A percentile compares a stretch with the other conserved stretches of the same genome.
These are phyloP conservation scores for Nasonia longicornis DNA, from an alignment of 1,140 invertebrate species.

Conservation along the genomic window DNA sequence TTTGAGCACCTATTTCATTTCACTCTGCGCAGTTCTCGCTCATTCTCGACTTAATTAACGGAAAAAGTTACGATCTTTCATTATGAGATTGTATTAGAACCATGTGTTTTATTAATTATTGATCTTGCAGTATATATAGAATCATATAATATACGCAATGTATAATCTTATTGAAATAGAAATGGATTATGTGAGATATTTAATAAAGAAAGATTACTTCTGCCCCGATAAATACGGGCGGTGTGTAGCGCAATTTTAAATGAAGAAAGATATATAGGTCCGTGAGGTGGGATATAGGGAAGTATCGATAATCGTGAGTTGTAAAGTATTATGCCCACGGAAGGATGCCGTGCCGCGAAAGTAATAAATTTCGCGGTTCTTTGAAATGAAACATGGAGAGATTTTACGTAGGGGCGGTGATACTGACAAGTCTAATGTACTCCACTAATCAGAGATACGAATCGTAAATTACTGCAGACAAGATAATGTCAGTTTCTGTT, in stretches of 20 bases:
- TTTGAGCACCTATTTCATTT: background rate
- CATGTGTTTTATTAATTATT: too few species aligned
- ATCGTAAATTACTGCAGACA: slow-evolving; percentile 20
- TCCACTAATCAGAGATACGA: slow-evolving; percentile 21
- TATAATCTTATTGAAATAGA: too few species aligned
- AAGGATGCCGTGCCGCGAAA: background rate
- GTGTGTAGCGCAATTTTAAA: too few species aligned
- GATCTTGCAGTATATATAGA: too few species aligned
- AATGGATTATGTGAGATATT: too few species aligned
- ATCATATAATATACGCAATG: too few species aligned
- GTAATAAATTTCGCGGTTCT: slow-evolving; percentile 17
- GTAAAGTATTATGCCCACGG: background rate
- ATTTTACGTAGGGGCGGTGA: background rate
- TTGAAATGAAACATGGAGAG: background rate
- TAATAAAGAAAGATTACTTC: too few species aligned
- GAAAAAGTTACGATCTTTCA: slow-evolving; percentile 16
- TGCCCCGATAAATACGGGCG: too few species aligned
- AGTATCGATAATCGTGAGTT: slow-evolving; percentile 17
- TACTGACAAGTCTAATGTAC: slow-evolving; percentile 25
- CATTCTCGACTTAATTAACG: slow-evolving; percentile 7
- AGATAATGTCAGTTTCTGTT: slow-evolving; percentile 17
- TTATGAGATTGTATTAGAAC: background rate
- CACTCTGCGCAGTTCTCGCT: too few species aligned
- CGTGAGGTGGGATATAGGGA: too few species aligned
- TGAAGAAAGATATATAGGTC: background rate